Conservation (phyloP, 2,888 invertebrate species). For the Synergus laeviventris region DNA sequence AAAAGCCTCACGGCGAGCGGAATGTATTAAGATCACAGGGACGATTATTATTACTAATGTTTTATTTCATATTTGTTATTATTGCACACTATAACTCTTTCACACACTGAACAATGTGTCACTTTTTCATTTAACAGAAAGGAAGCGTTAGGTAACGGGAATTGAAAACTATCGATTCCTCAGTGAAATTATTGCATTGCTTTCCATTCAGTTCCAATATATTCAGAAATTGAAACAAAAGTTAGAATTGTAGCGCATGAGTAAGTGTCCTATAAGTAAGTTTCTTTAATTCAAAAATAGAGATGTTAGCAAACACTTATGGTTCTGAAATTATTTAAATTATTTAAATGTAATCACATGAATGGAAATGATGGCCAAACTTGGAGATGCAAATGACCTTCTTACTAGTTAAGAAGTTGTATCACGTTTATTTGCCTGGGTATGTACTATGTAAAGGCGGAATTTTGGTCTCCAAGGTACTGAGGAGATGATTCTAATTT, state of each 20-base stretch:
- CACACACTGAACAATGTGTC: neutral
- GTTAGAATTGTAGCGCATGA: neutral
- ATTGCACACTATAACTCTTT: neutral
- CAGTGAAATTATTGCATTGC: neutral
- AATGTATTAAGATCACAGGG: too few relatives aligned
- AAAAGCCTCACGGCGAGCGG: too few relatives aligned
- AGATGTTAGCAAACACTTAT: too few relatives aligned
- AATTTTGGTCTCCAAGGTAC: neutral
- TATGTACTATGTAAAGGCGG: neutral
- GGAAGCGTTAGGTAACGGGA: neutral
- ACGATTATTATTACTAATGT: neutral
- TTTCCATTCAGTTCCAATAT: neutral
- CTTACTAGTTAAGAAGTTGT: neutral
- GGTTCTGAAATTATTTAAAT: neutral
- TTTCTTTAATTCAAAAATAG: neutral
- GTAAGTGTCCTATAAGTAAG: neutral
- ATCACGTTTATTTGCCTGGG: neutral
- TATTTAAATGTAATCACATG: neutral
- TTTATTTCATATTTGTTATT: neutral
- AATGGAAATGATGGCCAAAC: neutral
- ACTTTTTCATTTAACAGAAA: neutral
- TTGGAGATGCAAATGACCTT: neutral
- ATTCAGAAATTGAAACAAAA: neutral
- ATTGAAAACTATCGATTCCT: neutral
- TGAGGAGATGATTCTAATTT: neutral